Evolutionary conservation across 2,888 invertebrate genomes (phyloP).

Genomic region (Drosophila infuscata): DNA sequence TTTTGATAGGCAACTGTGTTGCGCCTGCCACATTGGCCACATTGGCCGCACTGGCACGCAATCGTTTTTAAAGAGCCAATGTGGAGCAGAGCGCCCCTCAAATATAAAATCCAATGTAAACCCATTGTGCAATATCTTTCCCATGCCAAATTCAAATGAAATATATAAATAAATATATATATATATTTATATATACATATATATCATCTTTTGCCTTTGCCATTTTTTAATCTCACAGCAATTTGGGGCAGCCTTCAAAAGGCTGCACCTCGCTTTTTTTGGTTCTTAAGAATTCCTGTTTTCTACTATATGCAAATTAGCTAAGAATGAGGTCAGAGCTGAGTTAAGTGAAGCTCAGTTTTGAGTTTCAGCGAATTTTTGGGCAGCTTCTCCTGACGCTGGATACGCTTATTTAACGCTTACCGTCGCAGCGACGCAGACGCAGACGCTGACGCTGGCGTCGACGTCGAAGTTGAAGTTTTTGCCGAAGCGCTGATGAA

Average conservation of each 20-base stretch:
- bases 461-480: conserved; percentile 14
- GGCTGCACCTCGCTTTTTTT: conserved; percentile 30
- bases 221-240: conserved; percentile 11
- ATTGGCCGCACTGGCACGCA: conserved; percentile 55
- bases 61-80: conserved; percentile 26
- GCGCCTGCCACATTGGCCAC: conserved; percentile 39
- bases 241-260: conserved; percentile 42
- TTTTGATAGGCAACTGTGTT: conserved; percentile 47
- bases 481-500: conserved; percentile 70
- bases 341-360: neutral
- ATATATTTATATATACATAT: neutral
- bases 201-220: conserved; percentile 9
- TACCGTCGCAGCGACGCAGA: conserved; percentile 14
- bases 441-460: conserved; percentile 10
- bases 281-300: conserved; percentile 68
- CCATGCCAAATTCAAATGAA: conserved; percentile 18
- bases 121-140: conserved; percentile 48
- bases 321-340: conserved; percentile 65
- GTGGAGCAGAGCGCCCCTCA: conserved; percentile 46
- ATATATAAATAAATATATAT: neutral
- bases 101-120: conserved; percentile 10
- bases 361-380: conserved; percentile 24
- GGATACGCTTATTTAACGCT: conserved; percentile 42
- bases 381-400: conserved; percentile 34
- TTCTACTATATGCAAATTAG: conserved; percentile 54